A percentile compares a stretch with the other conserved stretches of the same genome.
Conservation (phyloP, 1,140 invertebrate genomes). For the Bombus superbus region DNA sequence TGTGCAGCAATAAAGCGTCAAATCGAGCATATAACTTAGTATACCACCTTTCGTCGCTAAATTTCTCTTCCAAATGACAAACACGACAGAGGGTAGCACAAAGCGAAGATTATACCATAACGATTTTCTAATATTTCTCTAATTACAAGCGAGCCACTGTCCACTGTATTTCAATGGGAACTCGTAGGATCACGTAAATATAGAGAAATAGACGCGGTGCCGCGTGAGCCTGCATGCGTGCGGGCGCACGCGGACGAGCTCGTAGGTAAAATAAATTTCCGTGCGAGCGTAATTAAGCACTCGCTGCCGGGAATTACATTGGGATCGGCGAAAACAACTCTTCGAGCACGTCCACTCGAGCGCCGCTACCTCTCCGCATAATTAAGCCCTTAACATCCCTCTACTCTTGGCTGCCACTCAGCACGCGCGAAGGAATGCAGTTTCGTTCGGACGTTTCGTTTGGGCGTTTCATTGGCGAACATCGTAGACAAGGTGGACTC, state of each 20-base stretch:
- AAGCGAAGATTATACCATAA: too few relatives aligned
- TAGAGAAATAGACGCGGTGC: background rate
- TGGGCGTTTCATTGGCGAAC: conserved; percentile 38
- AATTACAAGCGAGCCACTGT: too few relatives aligned
- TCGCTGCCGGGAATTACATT: conserved; percentile 41
- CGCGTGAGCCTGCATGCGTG: background rate
- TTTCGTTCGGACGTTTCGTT: conserved; percentile 56
- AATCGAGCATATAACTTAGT: too few relatives aligned
- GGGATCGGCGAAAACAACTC: conserved; percentile 61
- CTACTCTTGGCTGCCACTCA: conserved; percentile 30
- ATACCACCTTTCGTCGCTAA: too few relatives aligned
- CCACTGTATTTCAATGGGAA: too few relatives aligned
- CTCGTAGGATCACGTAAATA: background rate
- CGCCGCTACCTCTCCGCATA: conserved; percentile 58
- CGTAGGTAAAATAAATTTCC: conserved; percentile 37
- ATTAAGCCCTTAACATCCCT: conserved; percentile 67
- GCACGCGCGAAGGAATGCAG: conserved; percentile 57
- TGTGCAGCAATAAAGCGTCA: too few relatives aligned
- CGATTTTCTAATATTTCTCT: too few relatives aligned
- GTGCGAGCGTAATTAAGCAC: conserved; percentile 55
- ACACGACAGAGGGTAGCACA: too few relatives aligned
- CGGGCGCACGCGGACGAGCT: background rate
- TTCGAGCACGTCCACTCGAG: conserved; percentile 49
- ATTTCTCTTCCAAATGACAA: too few relatives aligned
- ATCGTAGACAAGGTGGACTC: conserved; percentile 38